These are phyloP conservation scores for Strigamia crassipes DNA, from an alignment of 2,888 invertebrate species.

Conservation along the genomic window DNA sequence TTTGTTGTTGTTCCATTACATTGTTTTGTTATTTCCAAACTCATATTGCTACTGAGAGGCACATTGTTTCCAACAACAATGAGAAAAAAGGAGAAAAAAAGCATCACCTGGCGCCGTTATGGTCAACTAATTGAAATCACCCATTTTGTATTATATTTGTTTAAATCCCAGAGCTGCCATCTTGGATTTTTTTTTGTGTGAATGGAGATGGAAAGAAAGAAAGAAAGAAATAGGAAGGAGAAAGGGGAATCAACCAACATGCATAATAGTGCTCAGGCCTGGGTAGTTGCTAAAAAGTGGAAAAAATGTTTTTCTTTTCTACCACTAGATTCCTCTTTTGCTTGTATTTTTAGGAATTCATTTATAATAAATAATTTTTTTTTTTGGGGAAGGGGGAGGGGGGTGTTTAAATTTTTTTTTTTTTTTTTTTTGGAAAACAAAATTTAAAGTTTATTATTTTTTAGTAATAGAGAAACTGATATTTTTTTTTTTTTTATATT, in stretches of 20 bases:
- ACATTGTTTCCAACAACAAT: slow-evolving; percentile 35
- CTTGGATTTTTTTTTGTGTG: slow-evolving; percentile 17
- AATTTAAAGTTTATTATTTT: background rate
- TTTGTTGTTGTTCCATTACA: no score
- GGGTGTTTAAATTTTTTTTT: no score
- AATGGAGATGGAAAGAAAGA: slow-evolving; percentile 16
- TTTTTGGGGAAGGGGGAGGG: no score
- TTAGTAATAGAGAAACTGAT: slow-evolving; percentile 24
- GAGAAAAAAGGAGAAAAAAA: slow-evolving; percentile 4
- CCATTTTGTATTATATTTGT: background rate
- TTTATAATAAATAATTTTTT: slow-evolving; percentile 20
- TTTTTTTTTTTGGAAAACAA: no score
- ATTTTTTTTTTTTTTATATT: no score
- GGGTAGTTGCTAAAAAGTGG: slow-evolving; percentile 38
- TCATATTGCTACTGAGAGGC: slow-evolving; percentile 38
- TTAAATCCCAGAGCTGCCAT: slow-evolving; percentile 31
- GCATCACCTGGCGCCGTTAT: slow-evolving; percentile 24
- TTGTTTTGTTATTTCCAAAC: slow-evolving; percentile 34
- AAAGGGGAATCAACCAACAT: slow-evolving; percentile 29
- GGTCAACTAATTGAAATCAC: slow-evolving; percentile 23
- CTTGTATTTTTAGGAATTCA: background rate
- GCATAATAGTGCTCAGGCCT: slow-evolving; percentile 40
- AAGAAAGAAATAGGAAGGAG: slow-evolving; percentile 2
- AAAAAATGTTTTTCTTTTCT: slow-evolving; percentile 40
- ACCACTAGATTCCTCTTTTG: slow-evolving; percentile 2